Evolutionary conservation across 2,888 invertebrate species (phyloP), one percentile per base, ranked within the genome.

Genomic region (Leptopterna dolabrata): DNA sequence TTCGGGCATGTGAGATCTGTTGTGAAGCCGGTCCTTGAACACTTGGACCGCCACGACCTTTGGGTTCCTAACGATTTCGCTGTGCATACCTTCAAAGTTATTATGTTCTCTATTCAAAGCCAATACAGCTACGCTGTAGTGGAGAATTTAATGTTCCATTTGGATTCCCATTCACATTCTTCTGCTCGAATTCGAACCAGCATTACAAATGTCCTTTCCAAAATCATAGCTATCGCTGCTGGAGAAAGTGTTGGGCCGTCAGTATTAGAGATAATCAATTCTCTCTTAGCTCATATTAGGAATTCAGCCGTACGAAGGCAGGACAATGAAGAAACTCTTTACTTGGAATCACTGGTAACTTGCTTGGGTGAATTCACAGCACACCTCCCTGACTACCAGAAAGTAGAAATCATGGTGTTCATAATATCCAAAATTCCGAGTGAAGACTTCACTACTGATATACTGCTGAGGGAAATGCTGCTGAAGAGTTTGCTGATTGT

Each of bases 81-180:
- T 0, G 97, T 98, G 88, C 97, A 98, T 91, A 96, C 97, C 11
- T 99, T 99, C 93, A 95, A 98, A 91, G 97, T 99, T 89, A 98
- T 99, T 90, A 99, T 99, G 97, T 99, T 97, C 92, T 99, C 99
- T 7, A 98, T 99, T 89, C 93, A 99, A 95, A 97, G 98, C 36
- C 99, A 99, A 92, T 98, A 99, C 93, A 98, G 98, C 27, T 99
- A 99, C 92, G 97, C 98, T 76, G 99, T 99, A 16, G 97, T 99
- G 85, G 99, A 99, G 93, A 96, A 97, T 19, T 92, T 99, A 89
- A 98, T 99, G 96, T 95, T 95, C 88, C 98, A 98, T 92, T 93
- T 98, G 90, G 98, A 99, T 92, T 95, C 95, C 90, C 93, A 93
- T 90, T 92, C 92, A n/a, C 93, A 93, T 90, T 93, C 93, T 87